phyloP scores from a whole-genome alignment of 2,797 vertebrate genomes.

The Argya squamiceps region DNA sequence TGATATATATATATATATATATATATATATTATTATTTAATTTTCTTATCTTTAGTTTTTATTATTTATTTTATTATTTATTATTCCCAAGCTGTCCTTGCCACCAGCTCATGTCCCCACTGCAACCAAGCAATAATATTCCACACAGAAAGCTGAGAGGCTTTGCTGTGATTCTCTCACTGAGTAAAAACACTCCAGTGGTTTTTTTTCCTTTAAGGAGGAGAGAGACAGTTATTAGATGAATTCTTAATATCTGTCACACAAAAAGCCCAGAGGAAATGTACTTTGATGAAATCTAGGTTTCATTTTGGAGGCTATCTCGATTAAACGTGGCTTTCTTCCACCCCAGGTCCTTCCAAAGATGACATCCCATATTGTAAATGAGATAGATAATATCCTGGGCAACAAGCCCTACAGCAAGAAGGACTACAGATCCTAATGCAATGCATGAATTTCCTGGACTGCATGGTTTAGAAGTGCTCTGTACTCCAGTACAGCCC shows the following conservation, averaged over 20 bases:
- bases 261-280: neutral
- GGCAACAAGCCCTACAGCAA: conserved; percentile 96
- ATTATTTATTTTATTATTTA: too few species aligned
- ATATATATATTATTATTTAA: too few species aligned
- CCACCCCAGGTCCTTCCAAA: conserved; percentile 92
- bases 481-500: conserved; percentile 63
- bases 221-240: neutral
- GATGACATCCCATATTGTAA: conserved; percentile 95
- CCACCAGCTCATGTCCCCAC: rapidly evolving
- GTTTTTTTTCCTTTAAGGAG: neutral
- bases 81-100: neutral
- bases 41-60: too few species aligned
- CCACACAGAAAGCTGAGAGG: neutral
- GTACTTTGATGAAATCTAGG: neutral
- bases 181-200: neutral
- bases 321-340: neutral
- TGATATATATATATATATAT: too few species aligned
- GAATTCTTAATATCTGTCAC: neutral
- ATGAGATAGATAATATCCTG: conserved; percentile 94
- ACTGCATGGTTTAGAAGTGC: conserved; percentile 79
- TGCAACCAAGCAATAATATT: neutral
- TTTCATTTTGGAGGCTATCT: neutral
- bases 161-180: neutral
- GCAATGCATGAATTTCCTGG: conserved; percentile 69
- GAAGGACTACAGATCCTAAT: conserved; percentile 96